Conservation (phyloP, 2,797 vertebrate genomes). For the Enoplosus armatus region DNA sequence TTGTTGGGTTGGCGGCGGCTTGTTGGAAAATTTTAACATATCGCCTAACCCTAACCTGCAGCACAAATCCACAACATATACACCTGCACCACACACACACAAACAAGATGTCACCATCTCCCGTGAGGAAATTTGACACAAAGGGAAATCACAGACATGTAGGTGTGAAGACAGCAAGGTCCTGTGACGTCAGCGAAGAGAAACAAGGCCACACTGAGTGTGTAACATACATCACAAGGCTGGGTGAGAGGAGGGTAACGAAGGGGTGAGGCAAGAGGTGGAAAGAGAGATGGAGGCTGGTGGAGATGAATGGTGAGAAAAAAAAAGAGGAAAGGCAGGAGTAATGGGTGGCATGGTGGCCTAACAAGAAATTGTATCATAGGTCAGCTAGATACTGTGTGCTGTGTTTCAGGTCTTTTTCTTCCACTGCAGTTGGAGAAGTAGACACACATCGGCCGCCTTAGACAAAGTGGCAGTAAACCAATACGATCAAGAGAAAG, state of each 20-base stretch:
- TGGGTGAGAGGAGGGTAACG: neutral
- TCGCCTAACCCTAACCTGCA: too few species aligned
- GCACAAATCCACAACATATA: constrained; percentile 2
- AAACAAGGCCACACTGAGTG: constrained; percentile 1
- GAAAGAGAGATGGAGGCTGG: neutral
- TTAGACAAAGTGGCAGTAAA: neutral
- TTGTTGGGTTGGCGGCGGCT: too few species aligned
- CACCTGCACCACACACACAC: constrained; percentile 1
- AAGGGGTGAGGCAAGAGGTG: neutral
- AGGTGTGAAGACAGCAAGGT: neutral
- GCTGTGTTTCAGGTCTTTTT: neutral
- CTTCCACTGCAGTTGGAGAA: neutral
- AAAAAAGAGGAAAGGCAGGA: neutral
- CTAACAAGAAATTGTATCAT: constrained; percentile 7
- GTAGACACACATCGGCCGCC: too few species aligned
- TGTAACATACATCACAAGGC: neutral
- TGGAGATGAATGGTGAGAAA: constrained; percentile 1
- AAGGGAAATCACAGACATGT: neutral
- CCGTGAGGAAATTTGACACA: constrained; percentile 1
- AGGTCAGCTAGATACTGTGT: neutral
- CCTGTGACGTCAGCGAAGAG: neutral
- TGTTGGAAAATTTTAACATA: too few species aligned
- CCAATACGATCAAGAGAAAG: neutral
- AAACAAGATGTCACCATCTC: neutral
- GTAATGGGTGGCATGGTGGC: neutral